Percentiles rank a stretch among this genome's conserved stretches.
phyloP scores from a whole-genome alignment of 2,797 vertebrate genomes.

The Sphenopsis melanotis region DNA sequence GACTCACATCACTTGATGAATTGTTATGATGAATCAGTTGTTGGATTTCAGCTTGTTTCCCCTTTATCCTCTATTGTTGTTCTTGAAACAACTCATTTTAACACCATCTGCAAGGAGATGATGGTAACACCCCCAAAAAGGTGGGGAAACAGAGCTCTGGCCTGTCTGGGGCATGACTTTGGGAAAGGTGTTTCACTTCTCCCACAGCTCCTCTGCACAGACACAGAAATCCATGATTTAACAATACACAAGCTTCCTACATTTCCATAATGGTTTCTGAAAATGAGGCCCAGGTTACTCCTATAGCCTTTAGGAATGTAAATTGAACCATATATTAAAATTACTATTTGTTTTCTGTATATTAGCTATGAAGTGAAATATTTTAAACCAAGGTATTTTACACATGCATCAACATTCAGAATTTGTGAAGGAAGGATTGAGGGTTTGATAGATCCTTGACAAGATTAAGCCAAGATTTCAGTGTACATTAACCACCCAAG shows the following conservation, averaged over 20 bases:
- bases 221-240: not conserved
- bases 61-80: not conserved
- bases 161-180: not conserved
- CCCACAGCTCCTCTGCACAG: not conserved
- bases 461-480: not conserved
- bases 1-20: no score
- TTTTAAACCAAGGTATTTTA: not conserved
- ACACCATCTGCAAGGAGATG: not conserved
- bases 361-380: not conserved
- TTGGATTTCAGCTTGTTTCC: not conserved
- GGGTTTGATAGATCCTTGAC: not conserved
- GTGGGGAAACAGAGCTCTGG: not conserved
- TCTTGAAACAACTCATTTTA: not conserved
- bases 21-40: not conserved
- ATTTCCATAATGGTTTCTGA: not conserved
- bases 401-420: not conserved
- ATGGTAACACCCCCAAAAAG: not conserved
- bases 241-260: no score
- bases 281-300: not conserved
- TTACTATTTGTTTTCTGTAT: not conserved
- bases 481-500: not conserved
- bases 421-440: not conserved
- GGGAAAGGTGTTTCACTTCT: not conserved
- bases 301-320: not conserved
- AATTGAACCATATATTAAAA: not conserved